Conservation (phyloP, 2,113 vertebrate species). For the Ciconia maguari region DNA sequence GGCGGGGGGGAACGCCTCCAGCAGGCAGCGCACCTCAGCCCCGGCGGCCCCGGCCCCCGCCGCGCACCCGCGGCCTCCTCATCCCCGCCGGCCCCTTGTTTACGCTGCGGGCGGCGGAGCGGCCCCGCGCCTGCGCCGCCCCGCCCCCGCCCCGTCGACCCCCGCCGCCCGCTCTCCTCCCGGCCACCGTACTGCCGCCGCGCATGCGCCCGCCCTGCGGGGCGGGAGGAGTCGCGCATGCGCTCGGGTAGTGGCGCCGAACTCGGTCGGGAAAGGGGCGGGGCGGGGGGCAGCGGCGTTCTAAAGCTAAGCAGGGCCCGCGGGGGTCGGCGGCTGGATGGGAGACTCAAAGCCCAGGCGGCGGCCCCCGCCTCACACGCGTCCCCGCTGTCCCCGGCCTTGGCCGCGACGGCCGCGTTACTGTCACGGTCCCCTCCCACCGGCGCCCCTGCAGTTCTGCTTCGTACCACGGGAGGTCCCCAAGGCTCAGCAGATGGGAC, state of each 20-base stretch:
- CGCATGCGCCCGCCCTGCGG: neutral
- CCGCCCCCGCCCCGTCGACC: neutral
- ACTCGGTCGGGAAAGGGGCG: neutral
- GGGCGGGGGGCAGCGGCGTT: rapidly evolving
- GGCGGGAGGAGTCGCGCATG: neutral
- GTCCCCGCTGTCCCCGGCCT: neutral
- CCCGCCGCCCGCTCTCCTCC: neutral
- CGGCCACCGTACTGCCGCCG: neutral
- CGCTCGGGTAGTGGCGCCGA: rapidly evolving
- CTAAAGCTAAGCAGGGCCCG: neutral
- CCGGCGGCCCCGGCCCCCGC: neutral
- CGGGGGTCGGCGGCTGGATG: neutral
- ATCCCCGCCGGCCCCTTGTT: conserved; percentile 75
- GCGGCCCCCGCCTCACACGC: rapidly evolving
- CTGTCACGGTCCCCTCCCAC: neutral
- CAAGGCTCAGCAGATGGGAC: neutral
- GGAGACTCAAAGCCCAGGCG: rapidly evolving
- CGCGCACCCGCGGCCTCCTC: conserved; percentile 47
- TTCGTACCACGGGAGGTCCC: conserved; percentile 21
- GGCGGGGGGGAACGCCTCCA: neutral
- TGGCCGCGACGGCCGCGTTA: rapidly evolving
- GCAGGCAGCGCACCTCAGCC: neutral
- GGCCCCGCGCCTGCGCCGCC: conserved; percentile 48
- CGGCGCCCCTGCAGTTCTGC: neutral
- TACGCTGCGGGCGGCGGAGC: conserved; percentile 66